These are phyloP conservation scores for Acrocyrtus sp. DNA, from an alignment of 2,888 invertebrate species.

Conservation along the genomic window DNA sequence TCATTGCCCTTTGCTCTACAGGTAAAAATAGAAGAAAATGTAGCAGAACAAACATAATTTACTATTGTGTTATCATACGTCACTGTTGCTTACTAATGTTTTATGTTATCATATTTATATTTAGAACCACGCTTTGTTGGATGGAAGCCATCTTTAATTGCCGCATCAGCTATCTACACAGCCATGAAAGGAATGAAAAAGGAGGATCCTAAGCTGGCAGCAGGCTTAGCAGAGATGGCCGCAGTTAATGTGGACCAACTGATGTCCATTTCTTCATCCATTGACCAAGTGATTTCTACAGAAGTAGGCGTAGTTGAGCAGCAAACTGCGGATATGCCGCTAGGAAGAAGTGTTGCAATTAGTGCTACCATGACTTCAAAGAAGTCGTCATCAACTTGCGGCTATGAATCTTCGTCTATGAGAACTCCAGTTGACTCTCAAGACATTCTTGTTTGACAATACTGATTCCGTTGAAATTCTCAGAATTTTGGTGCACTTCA, in stretches of 20 bases:
- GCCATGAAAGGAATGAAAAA: constrained; percentile 61
- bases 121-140: constrained; percentile 63
- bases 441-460: constrained; percentile 53
- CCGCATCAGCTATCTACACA: constrained; percentile 62
- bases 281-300: constrained; percentile 62
- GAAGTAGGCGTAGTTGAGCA: constrained; percentile 62
- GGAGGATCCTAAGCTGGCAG: constrained; percentile 52
- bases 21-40: too few relatives aligned
- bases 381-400: constrained; percentile 48
- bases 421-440: constrained; percentile 31
- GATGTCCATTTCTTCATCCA: constrained; percentile 55
- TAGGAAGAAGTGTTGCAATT: constrained; percentile 26
- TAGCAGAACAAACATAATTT: too few relatives aligned
- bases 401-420: constrained; percentile 23
- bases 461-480: neutral
- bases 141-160: constrained; percentile 61
- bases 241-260: constrained; percentile 58
- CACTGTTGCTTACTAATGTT: constrained; percentile 6
- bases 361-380: constrained; percentile 49
- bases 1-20: constrained; percentile 81
- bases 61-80: too few relatives aligned
- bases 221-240: constrained; percentile 56
- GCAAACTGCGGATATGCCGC: constrained; percentile 58
- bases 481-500: neutral
- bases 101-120: constrained; percentile 1